Evolutionary conservation across 2,888 invertebrate genomes (phyloP).

Genomic region (Linyphia triangularis): DNA sequence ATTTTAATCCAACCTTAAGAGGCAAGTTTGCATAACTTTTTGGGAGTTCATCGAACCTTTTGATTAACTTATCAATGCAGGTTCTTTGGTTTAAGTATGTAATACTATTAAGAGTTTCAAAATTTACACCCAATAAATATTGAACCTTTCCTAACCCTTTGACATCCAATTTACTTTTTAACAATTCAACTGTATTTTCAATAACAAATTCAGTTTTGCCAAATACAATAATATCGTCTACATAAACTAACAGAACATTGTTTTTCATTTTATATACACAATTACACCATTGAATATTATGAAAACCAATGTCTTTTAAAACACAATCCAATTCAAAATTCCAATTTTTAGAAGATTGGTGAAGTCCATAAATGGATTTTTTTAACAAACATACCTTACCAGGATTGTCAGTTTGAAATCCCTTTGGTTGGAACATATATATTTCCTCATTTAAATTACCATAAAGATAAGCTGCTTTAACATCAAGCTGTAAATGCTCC

Average conservation of each 20-base stretch:
- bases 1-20: background rate
- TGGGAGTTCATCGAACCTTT: no score
- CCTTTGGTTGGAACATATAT: background rate
- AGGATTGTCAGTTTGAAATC: background rate
- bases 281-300: background rate
- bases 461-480: background rate
- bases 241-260: background rate
- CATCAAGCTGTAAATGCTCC: background rate
- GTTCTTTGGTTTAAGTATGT: background rate
- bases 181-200: background rate
- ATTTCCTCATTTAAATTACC: background rate
- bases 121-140: slow-evolving; percentile 8
- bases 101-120: background rate
- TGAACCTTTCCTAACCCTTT: background rate
- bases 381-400: background rate
- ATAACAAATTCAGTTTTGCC: background rate
- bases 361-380: background rate
- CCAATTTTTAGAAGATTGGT: background rate
- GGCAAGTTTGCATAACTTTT: background rate
- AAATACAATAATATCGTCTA: background rate
- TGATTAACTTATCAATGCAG: background rate
- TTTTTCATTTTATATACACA: background rate
- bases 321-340: background rate
- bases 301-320: background rate
- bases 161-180: slow-evolving; percentile 4